Base-by-base conservation (phyloP, 2,113 vertebrate species). In the Leptocoma aspasia region DNA sequence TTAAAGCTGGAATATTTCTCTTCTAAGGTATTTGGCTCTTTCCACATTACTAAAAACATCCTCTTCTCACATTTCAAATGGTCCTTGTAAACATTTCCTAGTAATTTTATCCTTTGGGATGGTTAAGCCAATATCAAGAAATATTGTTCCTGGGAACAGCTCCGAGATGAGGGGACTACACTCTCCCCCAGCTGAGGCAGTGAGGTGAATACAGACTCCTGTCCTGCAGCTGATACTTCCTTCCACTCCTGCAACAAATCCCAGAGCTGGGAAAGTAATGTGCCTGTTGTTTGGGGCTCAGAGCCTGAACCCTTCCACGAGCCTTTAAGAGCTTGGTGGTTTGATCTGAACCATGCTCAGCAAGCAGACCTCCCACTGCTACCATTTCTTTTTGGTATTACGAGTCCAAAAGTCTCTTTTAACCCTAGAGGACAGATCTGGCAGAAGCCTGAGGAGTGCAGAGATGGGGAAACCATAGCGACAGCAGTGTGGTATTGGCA, bases 21-120 rank as follows among this genome's bases (percentile, higher is more conserved):
- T 91, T 91, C 52, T 57, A 88, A 96, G 47, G 31, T 69, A 82
- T 90, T 93, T 95, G 86, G 69, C 78, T 66, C 71, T 78, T 75
- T 91, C 30, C 27, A 26, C 27, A 9, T 72, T 75, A 76, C 33
- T 69, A 57, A 90, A 94, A 94, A 83, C 60, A 71, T 90, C 72
- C 35, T 71, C 59, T 81, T 69, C 59, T 82, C 30, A 20, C 73
- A 57, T 89, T 94, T 86, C 82, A 78, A 66, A 64, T 11, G n/a
- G 31, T 33, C 19, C 35, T 68, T 72, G 52, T 88, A 95, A 91
- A 89, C 45, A 85, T 85, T 93, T 82, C 39, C 5, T 50, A 75
- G 81, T 71, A 75, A 92, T 91, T 87, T 82, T 10, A n/a, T 41
- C 15, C 3, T 30, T 78, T 56, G 23, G 30, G 30, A 45, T 53